Conservation (phyloP, 2,797 vertebrate species). For the Perodicticus potto region DNA sequence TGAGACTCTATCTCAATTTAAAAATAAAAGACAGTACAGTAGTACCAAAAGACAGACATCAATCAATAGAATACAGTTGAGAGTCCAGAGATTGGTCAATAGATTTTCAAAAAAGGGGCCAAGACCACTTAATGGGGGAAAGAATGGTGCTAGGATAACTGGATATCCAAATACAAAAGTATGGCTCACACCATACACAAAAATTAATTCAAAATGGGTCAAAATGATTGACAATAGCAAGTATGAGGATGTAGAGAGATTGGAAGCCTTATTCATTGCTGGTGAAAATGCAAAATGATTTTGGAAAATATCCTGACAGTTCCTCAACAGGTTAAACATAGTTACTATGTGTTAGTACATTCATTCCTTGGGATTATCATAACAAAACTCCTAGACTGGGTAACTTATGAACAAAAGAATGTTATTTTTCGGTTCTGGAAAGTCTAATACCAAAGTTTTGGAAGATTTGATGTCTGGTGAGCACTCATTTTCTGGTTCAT, state of each 20-base stretch:
- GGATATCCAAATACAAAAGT: not conserved
- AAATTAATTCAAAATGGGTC: not conserved
- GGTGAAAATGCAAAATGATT: not conserved
- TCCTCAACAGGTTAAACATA: not conserved
- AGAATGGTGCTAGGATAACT: not conserved
- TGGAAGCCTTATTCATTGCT: not conserved
- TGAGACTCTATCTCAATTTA: too few relatives aligned
- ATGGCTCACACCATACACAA: not conserved
- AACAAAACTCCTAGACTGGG: not conserved
- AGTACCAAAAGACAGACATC: not conserved
- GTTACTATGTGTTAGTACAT: not conserved
- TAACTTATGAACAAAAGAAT: not conserved
- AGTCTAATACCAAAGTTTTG: not conserved
- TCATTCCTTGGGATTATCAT: not conserved
- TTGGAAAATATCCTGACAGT: not conserved
- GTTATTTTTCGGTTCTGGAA: too few relatives aligned
- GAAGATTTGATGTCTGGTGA: not conserved
- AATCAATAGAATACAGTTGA: not conserved
- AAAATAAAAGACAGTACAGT: not conserved
- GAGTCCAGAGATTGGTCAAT: not conserved
- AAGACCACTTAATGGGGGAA: not conserved
- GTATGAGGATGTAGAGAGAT: not conserved
- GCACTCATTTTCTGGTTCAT: too few relatives aligned
- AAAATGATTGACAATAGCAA: not conserved
- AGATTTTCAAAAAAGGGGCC: not conserved